Base-by-base conservation (phyloP, 2,888 invertebrate species). In the Diarsia dahlii region DNA sequence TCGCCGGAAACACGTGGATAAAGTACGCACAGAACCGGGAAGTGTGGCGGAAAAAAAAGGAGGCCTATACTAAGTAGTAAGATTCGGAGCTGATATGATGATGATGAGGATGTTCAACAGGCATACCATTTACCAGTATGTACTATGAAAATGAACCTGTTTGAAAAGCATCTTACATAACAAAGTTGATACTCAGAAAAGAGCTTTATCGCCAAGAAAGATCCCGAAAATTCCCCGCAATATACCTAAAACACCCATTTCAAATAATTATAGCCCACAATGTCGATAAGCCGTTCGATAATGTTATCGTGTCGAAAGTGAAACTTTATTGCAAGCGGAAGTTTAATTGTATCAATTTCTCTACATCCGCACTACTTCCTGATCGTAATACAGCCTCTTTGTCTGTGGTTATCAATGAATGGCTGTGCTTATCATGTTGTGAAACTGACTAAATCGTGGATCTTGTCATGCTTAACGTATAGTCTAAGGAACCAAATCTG, bases 291-390 rank as follows among this genome's bases (percentile, higher is more conserved):
- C 20, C 15, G 45, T 81, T 81, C 34, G 23, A 64, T 81, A 64
- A 64, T 77, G 45, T 23, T 20, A 39, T 39, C 39, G 6, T 56
- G 46, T 18, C 10, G 56, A 77, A 64, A 81, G 81, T 64, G 75
- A 77, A 81, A 81, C 63, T 56, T 50, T 50, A 75, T 46, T 64
- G 15, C 54, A 9, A 15, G 2, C 23, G 63, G 63, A 74, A 74
- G 50, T 64, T 56, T 81, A 20, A 56, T 81, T 34, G 20, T 64
- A 64, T 64, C 56, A 81, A 81, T 77, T 74, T 74, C 63, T 74
- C 50, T 56, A 74, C 63, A 34, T 64, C 81, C 56, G 45, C 63
- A 6, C 15, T 23, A 64, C 6, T 74, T 77, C 80, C 45, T 63
- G 74, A 45, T 63, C n/a, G 56, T 8, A 28, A 64, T 15, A 18